Evolutionary conservation across 2,888 invertebrate species (phyloP).

Genomic region (Calameuta filiformis): DNA sequence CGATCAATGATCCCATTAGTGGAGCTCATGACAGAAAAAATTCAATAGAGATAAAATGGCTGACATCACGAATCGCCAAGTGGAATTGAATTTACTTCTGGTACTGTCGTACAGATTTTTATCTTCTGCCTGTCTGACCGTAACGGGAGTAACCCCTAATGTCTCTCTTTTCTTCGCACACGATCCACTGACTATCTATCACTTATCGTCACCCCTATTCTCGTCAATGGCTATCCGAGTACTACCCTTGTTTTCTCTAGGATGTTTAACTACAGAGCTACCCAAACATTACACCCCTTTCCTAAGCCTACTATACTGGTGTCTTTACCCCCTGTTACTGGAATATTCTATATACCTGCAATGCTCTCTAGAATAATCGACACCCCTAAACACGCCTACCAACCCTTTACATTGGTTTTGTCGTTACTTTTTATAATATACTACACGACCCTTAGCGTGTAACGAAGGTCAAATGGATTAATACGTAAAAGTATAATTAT

Average conservation of each 20-base stretch:
- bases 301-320: background rate
- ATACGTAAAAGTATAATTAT: background rate
- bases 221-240: background rate
- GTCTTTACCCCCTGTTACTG: background rate
- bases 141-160: background rate
- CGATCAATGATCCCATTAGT: background rate
- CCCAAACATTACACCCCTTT: background rate
- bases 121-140: background rate
- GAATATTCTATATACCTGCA: background rate
- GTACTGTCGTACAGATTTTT: background rate
- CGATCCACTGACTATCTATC: background rate
- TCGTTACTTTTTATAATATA: background rate
- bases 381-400: background rate
- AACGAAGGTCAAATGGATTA: background rate
- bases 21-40: background rate
- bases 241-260: background rate
- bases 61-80: background rate
- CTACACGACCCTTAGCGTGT: background rate
- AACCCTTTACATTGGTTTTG: background rate
- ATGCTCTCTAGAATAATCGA: background rate
- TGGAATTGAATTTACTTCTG: background rate
- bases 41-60: background rate
- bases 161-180: background rate
- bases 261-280: background rate
- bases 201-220: background rate